Evolutionary conservation across 1,140 invertebrate species (phyloP).

Genomic region (Sitodiplosis mosellana): DNA sequence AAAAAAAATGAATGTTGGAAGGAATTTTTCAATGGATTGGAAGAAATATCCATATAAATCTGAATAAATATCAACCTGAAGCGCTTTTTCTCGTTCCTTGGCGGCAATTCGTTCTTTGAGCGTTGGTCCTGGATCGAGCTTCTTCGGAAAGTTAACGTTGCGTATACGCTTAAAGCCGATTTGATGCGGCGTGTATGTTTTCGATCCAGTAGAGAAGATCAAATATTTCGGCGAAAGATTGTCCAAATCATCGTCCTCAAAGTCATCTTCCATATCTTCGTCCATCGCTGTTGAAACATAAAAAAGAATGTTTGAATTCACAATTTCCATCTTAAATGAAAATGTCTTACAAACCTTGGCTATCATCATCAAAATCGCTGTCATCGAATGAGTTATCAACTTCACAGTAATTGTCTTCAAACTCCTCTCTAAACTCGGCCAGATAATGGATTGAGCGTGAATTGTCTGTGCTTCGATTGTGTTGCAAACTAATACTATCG

Average conservation of each 20-base stretch:
- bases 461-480: neutral
- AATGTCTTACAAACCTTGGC: neutral
- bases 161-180: conserved; percentile 70
- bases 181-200: conserved; percentile 76
- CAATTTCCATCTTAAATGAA: too few species aligned
- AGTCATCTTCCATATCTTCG: conserved; percentile 15
- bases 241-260: conserved; percentile 29
- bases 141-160: conserved; percentile 47
- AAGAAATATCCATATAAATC: neutral
- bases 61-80: conserved; percentile 15
- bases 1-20: too few species aligned
- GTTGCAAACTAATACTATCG: too few species aligned
- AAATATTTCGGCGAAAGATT: conserved; percentile 41
- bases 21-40: neutral
- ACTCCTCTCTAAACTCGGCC: conserved; percentile 3
- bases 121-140: conserved; percentile 45
- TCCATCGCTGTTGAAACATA: conserved; percentile 5
- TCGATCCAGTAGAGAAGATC: conserved; percentile 70
- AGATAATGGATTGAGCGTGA: conserved; percentile 4
- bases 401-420: neutral
- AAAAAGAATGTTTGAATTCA: too few species aligned
- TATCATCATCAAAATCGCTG: conserved; percentile 1
- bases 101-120: conserved; percentile 45
- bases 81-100: conserved; percentile 30
- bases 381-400: neutral